A percentile compares a stretch with the other conserved stretches of the same genome.
phyloP scores from a whole-genome alignment of 2,888 invertebrate species.

The Esperia sulphurella region DNA sequence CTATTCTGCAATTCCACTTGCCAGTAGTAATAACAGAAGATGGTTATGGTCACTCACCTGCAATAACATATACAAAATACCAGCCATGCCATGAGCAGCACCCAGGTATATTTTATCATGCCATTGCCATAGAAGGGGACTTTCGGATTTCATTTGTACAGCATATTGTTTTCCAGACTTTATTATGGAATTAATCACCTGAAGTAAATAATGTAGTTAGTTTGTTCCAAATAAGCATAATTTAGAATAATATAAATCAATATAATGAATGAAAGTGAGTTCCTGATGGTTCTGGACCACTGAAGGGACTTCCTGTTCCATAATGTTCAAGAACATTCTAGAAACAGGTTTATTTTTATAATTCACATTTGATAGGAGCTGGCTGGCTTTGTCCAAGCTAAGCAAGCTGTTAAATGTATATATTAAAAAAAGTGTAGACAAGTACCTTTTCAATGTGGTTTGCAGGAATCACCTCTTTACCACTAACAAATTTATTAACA shows the following conservation, averaged over 20 bases:
- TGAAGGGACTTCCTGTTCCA: no score
- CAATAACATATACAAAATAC: slow-evolving; percentile 90
- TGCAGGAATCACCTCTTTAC: slow-evolving; percentile 78
- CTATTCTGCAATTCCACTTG: no score
- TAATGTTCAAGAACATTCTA: no score
- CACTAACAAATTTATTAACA: slow-evolving; percentile 82
- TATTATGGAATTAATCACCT: slow-evolving; percentile 82
- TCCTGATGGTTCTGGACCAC: no score
- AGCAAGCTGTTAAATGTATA: no score
- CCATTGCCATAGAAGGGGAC: slow-evolving; percentile 91
- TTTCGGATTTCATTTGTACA: slow-evolving; percentile 65
- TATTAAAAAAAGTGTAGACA: background rate
- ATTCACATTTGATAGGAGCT: no score
- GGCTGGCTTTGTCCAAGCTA: no score
- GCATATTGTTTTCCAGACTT: slow-evolving; percentile 82
- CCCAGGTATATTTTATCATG: slow-evolving; percentile 92
- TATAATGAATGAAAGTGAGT: no score
- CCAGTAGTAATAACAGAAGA: no score
- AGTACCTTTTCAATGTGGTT: slow-evolving; percentile 79
- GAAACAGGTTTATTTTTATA: no score
- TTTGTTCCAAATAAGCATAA: background rate
- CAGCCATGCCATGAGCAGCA: slow-evolving; percentile 93
- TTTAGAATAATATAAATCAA: background rate
- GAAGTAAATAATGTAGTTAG: slow-evolving; percentile 2
- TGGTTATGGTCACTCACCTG: slow-evolving; percentile 84